These are phyloP conservation scores for Istiophorus platypterus DNA, from an alignment of 2,113 vertebrate species.

Conservation along the genomic window DNA sequence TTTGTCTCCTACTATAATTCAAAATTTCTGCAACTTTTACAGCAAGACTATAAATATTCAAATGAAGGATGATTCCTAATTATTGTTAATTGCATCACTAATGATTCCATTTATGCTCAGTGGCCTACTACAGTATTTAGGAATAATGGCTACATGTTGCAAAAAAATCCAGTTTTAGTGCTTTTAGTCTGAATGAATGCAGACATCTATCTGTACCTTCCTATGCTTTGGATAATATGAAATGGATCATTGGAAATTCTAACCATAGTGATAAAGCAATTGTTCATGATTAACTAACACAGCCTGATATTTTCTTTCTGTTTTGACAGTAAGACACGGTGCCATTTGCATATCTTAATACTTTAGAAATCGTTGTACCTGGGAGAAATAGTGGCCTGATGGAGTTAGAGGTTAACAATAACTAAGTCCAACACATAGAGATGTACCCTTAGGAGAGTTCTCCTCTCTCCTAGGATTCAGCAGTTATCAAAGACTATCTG, in stretches of 20 bases:
- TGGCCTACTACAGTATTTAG: slow-evolving; percentile 46
- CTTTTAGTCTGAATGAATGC: slow-evolving; percentile 18
- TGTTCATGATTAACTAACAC: neutral
- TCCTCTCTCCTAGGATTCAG: slow-evolving; percentile 48
- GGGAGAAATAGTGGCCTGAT: slow-evolving; percentile 26
- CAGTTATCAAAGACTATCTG: slow-evolving; percentile 60
- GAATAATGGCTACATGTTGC: slow-evolving; percentile 41
- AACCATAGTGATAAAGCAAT: neutral
- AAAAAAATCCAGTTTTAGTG: slow-evolving; percentile 31
- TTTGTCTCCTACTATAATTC: slow-evolving; percentile 34
- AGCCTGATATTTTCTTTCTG: neutral
- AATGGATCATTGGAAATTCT: neutral
- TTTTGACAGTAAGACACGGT: neutral
- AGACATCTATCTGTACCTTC: neutral
- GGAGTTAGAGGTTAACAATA: slow-evolving; percentile 60
- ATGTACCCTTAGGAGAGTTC: slow-evolving; percentile 40
- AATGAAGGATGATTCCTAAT: slow-evolving; percentile 35
- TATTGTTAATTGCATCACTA: slow-evolving; percentile 39
- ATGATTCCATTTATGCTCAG: slow-evolving; percentile 12
- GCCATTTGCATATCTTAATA: slow-evolving; percentile 28
- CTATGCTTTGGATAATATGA: neutral
- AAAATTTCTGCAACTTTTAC: slow-evolving; percentile 26
- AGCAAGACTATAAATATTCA: slow-evolving; percentile 11
- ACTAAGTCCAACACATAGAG: slow-evolving; percentile 50
- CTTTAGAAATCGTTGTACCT: slow-evolving; percentile 14